phyloP scores from a whole-genome alignment of 2,888 invertebrate species.

The Trichogramma evanescens region DNA sequence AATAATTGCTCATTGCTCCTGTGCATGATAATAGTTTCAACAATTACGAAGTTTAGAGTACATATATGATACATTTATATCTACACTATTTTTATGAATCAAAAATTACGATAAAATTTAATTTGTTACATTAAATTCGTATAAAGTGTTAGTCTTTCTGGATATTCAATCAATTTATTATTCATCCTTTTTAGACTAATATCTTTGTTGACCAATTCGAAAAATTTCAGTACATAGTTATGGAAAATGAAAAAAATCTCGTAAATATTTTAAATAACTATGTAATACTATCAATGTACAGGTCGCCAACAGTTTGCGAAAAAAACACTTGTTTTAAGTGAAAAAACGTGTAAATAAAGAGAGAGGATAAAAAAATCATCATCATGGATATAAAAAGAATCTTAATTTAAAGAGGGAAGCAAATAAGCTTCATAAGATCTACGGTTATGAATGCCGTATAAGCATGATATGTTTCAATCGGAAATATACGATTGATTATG shows the following conservation, averaged over 20 bases:
- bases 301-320: slow-evolving; percentile 21
- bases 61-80: too few species aligned
- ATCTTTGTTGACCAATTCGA: neutral
- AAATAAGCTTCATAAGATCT: too few species aligned
- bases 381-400: slow-evolving; percentile 5
- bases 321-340: slow-evolving; percentile 12
- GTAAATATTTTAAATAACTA: slow-evolving; percentile 14
- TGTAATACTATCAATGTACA: slow-evolving; percentile 21
- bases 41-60: too few species aligned
- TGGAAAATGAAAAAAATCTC: neutral
- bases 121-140: too few species aligned
- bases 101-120: too few species aligned
- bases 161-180: too few species aligned
- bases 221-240: neutral
- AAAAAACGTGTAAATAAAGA: slow-evolving; percentile 17
- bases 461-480: slow-evolving; percentile 14
- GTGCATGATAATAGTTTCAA: too few species aligned
- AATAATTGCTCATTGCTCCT: too few species aligned
- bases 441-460: neutral
- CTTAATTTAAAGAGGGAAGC: too few species aligned
- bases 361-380: slow-evolving; percentile 14
- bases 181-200: too few species aligned
- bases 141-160: too few species aligned
- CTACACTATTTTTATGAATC: too few species aligned
- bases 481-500: slow-evolving; percentile 13